Base-by-base conservation (phyloP, 2,888 invertebrate genomes). In the Drosophila incognita region DNA sequence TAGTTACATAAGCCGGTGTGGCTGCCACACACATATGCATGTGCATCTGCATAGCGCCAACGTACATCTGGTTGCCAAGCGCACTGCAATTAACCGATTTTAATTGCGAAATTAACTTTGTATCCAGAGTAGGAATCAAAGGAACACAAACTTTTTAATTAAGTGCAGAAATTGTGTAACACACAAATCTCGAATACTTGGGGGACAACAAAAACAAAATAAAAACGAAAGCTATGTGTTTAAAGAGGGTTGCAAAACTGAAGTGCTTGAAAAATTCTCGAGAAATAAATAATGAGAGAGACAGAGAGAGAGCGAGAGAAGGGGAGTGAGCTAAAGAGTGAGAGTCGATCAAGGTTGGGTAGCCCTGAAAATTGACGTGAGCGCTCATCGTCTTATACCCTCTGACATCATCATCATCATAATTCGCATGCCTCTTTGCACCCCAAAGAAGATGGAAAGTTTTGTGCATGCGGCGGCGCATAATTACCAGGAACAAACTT, bases 401-500 rank as follows among this genome's bases (percentile, higher is more conserved):
- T 18, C 51, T 40, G 27, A 29, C 35, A 46, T 52, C 24, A 35
- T 27, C 24, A 64, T 76, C 81, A 70, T 70, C 74, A 83, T 83
- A 83, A 86, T 86, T 88, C 68, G 83, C 83, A 87, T 85, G 82
- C 76, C 70, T 69, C 69, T 60, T 57, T 81, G 82, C 85, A 68
- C 68, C 70, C 83, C 60, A 66, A 65, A 71, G 58, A 40, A 58
- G 59, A 56, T 65, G 69, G 11, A 73, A 90, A 90, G 42, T 90
- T 90, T 76, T 72, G 57, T 79, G 80, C 79, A 74, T 82, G 83
- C 76, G 83, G 74, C 81, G 57, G 52, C 78, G 69, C 88, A 85
- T 89, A 89, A 89, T 85, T 88, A 86, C 81, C 83, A 81, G 62
- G 54, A 74, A 70, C 54, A 89, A 83, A 87, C 76, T 86, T 87